A percentile compares a stretch with the other conserved stretches of the same genome.
phyloP scores from a whole-genome alignment of 2,888 invertebrate genomes.

The Caenorhabditis sp. region DNA sequence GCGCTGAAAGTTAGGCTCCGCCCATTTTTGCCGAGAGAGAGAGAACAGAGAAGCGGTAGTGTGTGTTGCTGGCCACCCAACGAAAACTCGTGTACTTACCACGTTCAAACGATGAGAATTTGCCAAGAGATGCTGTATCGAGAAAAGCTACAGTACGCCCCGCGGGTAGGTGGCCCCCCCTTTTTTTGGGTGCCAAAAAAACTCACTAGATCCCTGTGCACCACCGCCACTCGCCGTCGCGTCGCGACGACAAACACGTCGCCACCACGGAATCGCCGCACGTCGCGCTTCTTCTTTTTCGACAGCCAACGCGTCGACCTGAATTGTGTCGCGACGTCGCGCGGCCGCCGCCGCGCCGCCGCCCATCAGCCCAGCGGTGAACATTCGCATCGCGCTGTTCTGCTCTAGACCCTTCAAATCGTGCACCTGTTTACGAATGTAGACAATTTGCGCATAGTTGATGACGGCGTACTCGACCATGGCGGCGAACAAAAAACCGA shows the following conservation, averaged over 20 bases:
- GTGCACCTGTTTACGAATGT: slow-evolving; percentile 59
- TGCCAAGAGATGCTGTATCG: too few relatives aligned
- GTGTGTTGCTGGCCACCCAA: too few relatives aligned
- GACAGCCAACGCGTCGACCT: slow-evolving; percentile 30
- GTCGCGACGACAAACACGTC: neutral
- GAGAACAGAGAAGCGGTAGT: too few relatives aligned
- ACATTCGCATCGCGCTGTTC: slow-evolving; percentile 59
- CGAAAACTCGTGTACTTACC: neutral
- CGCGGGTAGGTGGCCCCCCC: too few relatives aligned
- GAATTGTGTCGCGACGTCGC: slow-evolving; percentile 34
- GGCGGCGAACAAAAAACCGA: slow-evolving; percentile 62
- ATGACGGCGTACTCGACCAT: slow-evolving; percentile 66
- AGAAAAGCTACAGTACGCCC: too few relatives aligned
- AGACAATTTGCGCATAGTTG: slow-evolving; percentile 63
- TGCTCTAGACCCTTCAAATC: slow-evolving; percentile 59
- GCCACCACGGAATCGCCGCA: slow-evolving; percentile 18
- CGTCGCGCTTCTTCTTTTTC: slow-evolving; percentile 30
- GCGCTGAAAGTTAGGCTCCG: too few relatives aligned
- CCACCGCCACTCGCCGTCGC: neutral
- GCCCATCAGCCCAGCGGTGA: slow-evolving; percentile 58
- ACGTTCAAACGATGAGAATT: neutral
- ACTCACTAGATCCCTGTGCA: neutral
- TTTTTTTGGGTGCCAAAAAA: too few relatives aligned
- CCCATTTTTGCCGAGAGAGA: too few relatives aligned
- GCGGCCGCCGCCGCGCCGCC: slow-evolving; percentile 43